phyloP scores from a whole-genome alignment of 2,113 vertebrate genomes.

The Anthoscopus minutus region DNA sequence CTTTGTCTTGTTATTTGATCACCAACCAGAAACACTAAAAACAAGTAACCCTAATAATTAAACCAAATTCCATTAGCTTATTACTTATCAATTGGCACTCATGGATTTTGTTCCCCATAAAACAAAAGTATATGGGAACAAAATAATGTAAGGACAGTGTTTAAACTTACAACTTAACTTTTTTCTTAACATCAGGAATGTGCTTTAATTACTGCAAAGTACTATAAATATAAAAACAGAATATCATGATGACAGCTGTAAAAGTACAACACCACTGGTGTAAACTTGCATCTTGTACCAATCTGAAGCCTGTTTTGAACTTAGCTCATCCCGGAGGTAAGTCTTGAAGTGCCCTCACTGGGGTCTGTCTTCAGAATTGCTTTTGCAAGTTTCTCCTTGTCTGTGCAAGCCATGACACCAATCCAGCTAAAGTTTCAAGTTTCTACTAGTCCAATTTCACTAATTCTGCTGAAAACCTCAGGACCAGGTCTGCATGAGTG shows the following conservation, averaged over 20 bases:
- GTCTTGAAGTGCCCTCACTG: not conserved
- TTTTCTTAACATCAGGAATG: not conserved
- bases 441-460: not conserved
- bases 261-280: not conserved
- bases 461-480: not conserved
- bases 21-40: not conserved
- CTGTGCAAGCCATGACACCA: not conserved
- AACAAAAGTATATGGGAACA: not conserved
- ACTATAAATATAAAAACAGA: not conserved
- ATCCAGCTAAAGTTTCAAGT: not conserved
- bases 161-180: not conserved
- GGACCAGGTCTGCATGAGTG: fast-evolving
- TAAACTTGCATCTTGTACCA: not conserved
- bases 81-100: not conserved
- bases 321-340: not conserved
- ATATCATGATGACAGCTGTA: not conserved
- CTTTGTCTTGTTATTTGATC: not conserved
- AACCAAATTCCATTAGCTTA: not conserved
- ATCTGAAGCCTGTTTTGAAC: not conserved
- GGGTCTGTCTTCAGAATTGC: not conserved
- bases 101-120: not conserved
- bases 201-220: not conserved
- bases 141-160: not conserved
- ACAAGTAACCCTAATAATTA: not conserved
- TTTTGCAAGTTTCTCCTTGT: not conserved